Evolutionary conservation across 1,140 invertebrate genomes (phyloP).

Genomic region (Macrotrachela quadricornifera): DNA sequence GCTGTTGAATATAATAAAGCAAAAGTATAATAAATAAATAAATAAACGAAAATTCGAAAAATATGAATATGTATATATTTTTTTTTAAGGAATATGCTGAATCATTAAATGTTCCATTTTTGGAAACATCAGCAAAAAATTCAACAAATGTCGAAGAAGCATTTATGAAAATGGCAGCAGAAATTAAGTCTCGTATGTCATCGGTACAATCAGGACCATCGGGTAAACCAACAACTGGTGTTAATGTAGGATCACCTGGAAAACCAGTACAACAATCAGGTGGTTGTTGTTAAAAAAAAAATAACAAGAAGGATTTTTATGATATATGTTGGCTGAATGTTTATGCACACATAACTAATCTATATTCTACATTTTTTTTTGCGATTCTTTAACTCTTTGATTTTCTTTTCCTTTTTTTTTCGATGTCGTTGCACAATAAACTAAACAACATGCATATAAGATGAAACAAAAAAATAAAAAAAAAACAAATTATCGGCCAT

Average conservation of each 20-base stretch:
- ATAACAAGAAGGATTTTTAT: too few relatives aligned
- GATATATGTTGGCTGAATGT: too few relatives aligned
- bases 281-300: neutral
- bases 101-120: slow-evolving; percentile 63
- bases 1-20: slow-evolving; percentile 67
- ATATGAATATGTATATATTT: slow-evolving; percentile 31
- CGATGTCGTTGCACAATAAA: too few relatives aligned
- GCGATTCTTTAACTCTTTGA: too few relatives aligned
- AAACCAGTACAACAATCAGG: neutral
- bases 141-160: slow-evolving; percentile 32
- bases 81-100: slow-evolving; percentile 72
- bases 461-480: too few relatives aligned
- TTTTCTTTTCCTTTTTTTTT: too few relatives aligned
- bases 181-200: slow-evolving; percentile 16
- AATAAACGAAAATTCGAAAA: too few relatives aligned
- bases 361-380: too few relatives aligned
- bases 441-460: too few relatives aligned
- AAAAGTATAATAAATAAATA: slow-evolving; percentile 44
- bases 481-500: too few relatives aligned
- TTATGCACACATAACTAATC: too few relatives aligned
- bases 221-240: neutral
- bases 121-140: slow-evolving; percentile 33
- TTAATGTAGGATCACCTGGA: slow-evolving; percentile 1
- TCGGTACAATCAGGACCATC: slow-evolving; percentile 1
- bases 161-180: slow-evolving; percentile 32